These are phyloP conservation scores for Lepidurus apus DNA, from an alignment of 1,140 invertebrate genomes.

Conservation along the genomic window DNA sequence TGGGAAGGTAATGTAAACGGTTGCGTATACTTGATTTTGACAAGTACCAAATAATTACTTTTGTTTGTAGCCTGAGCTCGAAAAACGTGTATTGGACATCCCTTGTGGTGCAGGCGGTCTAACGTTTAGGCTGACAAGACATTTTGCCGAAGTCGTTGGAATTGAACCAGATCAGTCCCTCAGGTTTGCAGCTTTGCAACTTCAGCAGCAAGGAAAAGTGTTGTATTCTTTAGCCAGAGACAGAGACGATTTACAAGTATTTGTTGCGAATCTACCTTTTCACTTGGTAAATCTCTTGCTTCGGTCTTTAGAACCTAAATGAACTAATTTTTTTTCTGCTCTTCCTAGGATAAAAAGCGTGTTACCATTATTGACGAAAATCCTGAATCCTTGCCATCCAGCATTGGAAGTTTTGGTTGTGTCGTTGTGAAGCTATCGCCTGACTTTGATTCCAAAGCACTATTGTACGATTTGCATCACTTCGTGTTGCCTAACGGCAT, in stretches of 20 bases:
- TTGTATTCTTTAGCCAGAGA: neutral
- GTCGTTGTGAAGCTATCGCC: neutral
- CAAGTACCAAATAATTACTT: neutral
- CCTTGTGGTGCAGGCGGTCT: slow-evolving; percentile 1
- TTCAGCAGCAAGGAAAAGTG: neutral
- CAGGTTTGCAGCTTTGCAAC: neutral
- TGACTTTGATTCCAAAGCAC: neutral
- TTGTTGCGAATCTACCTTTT: neutral
- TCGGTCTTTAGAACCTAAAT: neutral
- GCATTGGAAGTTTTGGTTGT: slow-evolving; percentile 1
- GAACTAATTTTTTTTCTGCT: neutral
- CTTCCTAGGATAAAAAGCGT: neutral
- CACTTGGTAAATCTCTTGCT: neutral
- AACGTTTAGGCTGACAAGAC: neutral
- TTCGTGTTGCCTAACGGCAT: neutral
- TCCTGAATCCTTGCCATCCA: neutral
- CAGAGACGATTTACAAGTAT: neutral
- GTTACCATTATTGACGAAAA: neutral
- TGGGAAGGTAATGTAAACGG: neutral
- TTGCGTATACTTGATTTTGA: neutral
- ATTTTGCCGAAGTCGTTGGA: neutral
- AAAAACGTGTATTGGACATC: neutral
- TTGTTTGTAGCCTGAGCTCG: neutral
- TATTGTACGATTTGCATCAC: slow-evolving; percentile 3
- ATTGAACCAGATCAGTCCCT: slow-evolving; percentile 2